Evolutionary conservation across 2,113 vertebrate genomes (phyloP), one percentile per base, ranked within the genome.

Genomic region (Podocnemis expansa): DNA sequence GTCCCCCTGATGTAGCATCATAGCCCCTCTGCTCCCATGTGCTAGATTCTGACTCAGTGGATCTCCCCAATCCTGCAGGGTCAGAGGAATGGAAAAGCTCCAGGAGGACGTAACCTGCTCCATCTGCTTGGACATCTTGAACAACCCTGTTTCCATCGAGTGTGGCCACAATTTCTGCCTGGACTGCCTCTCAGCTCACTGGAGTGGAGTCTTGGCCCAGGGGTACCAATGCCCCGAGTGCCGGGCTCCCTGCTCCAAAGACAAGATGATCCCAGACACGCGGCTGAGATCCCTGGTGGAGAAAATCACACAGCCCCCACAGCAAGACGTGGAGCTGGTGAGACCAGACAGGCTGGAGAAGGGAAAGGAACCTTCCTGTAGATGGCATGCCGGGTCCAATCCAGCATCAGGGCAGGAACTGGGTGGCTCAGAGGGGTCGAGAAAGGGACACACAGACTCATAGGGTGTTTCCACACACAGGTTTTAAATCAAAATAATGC

Each of bases 161-260:
- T 98, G 98, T 2, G 97, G 96, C 45, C 97, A 97, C 8, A 97
- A 97, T 94, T 98, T 98, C 93, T 98, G 98, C 58, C 8, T 86
- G 2, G 84, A 70, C 17, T 98, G 98, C 90, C 95, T 98, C 78
- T 90, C 91, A 41, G 78, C 89, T 0, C 94, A 97, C 80, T 96
- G 97, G 92, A 93, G 70, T 12, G n/a, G 84, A 21, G 91, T 82
- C 2, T 93, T 92, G 34, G 81, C 52, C 16, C 80, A 89, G 67
- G 85, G n/a, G 0, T 97, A 95, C 45, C 82, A 87, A 55, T 98
- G 98, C 78, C 97, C 98, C 0, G 95, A 97, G 83, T 98, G 98
- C 91, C 91, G 95, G 24, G 47, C 47, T 47, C 47, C 47, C 47
- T 47, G 47, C 47, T 47, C 47, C 47, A 47, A 47, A 47, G 47